Percentiles rank a stretch among this genome's conserved stretches.
Conservation (phyloP, 2,797 vertebrate species). For the Lagorchestes hirsutus region DNA sequence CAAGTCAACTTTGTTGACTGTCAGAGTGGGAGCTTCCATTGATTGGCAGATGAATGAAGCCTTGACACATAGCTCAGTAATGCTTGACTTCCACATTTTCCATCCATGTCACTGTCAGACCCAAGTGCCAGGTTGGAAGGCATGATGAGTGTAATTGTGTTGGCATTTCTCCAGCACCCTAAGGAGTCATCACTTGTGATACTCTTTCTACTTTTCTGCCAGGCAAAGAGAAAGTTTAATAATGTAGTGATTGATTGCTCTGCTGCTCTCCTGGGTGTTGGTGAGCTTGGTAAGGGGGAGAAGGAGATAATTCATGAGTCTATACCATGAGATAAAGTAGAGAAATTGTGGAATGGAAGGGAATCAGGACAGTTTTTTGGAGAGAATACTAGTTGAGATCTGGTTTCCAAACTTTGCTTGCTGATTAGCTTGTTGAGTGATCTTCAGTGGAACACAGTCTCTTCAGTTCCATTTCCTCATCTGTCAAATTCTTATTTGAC, state of each 20-base stretch:
- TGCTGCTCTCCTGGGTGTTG: slow-evolving; percentile 69
- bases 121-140: slow-evolving; percentile 76
- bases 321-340: background rate
- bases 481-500: slow-evolving; percentile 11
- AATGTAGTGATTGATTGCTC: slow-evolving; percentile 78
- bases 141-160: slow-evolving; percentile 77
- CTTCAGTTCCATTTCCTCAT: background rate
- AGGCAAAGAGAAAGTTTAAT: slow-evolving; percentile 81
- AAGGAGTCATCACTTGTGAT: slow-evolving; percentile 69
- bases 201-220: slow-evolving; percentile 73
- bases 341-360: background rate
- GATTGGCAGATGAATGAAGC: slow-evolving; percentile 60
- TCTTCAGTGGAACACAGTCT: background rate
- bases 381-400: background rate
- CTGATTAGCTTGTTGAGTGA: background rate
- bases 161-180: slow-evolving; percentile 74
- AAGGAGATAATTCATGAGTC: slow-evolving; percentile 33
- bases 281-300: background rate
- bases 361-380: background rate
- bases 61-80: slow-evolving; percentile 61
- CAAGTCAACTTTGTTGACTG: slow-evolving; percentile 39
- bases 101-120: slow-evolving; percentile 70
- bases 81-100: slow-evolving; percentile 61
- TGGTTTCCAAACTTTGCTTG: background rate
- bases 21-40: slow-evolving; percentile 23